Conservation (phyloP, 2,888 invertebrate species). For the Lepidonotus clava region DNA sequence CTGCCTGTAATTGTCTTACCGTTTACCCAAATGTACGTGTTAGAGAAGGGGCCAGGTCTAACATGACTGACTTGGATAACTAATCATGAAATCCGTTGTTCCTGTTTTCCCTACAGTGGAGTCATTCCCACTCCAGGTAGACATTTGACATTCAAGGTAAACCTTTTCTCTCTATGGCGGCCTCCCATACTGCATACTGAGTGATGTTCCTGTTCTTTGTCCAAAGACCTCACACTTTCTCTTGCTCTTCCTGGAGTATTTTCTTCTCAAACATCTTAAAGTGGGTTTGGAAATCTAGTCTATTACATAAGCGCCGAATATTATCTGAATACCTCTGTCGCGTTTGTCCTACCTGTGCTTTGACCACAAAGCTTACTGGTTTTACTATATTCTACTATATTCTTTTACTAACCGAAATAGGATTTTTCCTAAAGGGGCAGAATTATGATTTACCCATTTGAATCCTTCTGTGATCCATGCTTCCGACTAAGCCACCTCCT, state of each 20-base stretch:
- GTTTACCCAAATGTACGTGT: no score
- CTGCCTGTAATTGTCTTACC: no score
- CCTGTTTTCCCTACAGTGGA: slow-evolving; percentile 3
- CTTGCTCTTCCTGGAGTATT: not conserved
- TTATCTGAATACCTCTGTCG: not conserved
- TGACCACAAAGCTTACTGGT: no score
- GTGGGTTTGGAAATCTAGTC: not conserved
- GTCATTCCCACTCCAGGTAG: slow-evolving; percentile 15
- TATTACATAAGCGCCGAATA: not conserved
- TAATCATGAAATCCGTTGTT: no score
- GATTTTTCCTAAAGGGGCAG: not conserved
- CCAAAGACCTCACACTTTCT: not conserved
- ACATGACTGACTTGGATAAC: no score
- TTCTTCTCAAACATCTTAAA: not conserved
- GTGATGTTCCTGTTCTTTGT: not conserved
- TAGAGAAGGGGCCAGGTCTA: no score
- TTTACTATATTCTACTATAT: not conserved
- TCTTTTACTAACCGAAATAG: not conserved
- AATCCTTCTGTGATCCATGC: not conserved
- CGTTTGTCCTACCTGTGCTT: not conserved
- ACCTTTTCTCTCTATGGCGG: not conserved
- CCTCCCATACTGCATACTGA: not conserved
- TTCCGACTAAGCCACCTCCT: not conserved
- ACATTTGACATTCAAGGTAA: slow-evolving; percentile 32
- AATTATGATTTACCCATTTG: not conserved